Evolutionary conservation across 1,140 invertebrate species (phyloP), one percentile per base, ranked within the genome.

Genomic region (Drosophila baimaii): DNA sequence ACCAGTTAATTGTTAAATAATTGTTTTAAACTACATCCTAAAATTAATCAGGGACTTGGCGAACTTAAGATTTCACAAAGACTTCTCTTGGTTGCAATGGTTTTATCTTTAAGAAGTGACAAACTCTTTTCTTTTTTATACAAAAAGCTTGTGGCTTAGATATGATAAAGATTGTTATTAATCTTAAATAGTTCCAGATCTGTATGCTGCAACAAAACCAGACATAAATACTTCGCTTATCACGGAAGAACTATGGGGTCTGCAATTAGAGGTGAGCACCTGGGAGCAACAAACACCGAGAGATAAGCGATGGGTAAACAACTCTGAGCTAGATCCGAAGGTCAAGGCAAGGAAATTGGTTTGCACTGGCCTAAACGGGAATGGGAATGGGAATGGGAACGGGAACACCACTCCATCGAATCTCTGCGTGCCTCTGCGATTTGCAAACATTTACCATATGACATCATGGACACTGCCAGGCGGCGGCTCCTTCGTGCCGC

Each of bases 401-500:
- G n/a, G n/a, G 9, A 17, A 21, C 27, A 23, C 3, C 15, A 21
- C 10, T 12, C 12, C 7, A 3, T 21, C 15, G 27, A 59, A 31
- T 54, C 49, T 33, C n/a, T n/a, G n/a, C n/a, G 17, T 52, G 49
- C 2, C 29, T 33, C 49, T 33, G 19, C 9, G 31, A 58, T 39
- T 54, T 29, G 39, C 43, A 33, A 37, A 37, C 33, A 44, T 23
- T 51, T 21, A 31, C 19, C 57, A 55, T 61, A 77, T 78, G 74
- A 85, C 75, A 77, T 82, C 70, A 72, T 79, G 51, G 62, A 64
- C 49, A 41, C 35, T 19, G 35, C 62, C 59, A 35, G 71, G 65
- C 58, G 47, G 62, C 61, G 46, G 56, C 31, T 74, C 69, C 33
- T 55, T 81, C 46, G 55, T 62, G 64, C 47, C 77, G 55, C 23